These are phyloP conservation scores for Atta cephalotes DNA, from an alignment of 1,140 invertebrate species.

Conservation along the genomic window DNA sequence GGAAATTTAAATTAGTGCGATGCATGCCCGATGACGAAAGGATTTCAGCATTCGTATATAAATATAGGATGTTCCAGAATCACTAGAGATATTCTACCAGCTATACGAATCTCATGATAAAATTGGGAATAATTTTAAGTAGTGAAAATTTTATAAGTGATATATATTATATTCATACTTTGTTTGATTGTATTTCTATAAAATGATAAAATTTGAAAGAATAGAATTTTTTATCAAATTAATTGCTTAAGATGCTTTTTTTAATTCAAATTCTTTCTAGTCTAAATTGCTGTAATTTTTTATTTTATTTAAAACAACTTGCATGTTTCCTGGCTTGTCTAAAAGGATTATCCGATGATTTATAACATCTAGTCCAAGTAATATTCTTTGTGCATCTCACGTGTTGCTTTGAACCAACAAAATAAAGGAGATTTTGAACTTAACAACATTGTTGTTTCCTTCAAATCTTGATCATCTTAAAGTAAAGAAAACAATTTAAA, in stretches of 20 bases:
- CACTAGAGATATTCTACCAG: neutral
- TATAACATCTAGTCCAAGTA: neutral
- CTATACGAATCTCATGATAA: neutral
- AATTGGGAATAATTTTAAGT: neutral
- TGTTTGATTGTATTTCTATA: neutral
- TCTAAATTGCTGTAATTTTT: neutral
- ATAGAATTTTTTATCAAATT: neutral
- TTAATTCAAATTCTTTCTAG: neutral
- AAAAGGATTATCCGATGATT: neutral
- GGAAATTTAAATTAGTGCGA: neutral
- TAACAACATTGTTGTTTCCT: conserved; percentile 50
- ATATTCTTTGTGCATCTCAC: conserved; percentile 37
- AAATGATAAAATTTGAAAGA: neutral
- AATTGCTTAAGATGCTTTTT: neutral
- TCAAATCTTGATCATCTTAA: conserved; percentile 27
- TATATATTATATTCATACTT: neutral
- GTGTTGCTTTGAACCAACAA: conserved; percentile 60
- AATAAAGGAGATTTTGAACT: conserved; percentile 69
- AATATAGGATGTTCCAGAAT: neutral
- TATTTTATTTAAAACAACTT: neutral
- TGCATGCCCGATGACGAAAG: neutral
- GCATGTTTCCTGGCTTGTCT: neutral
- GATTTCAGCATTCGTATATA: neutral
- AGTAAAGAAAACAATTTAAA: neutral
- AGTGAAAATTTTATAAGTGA: neutral